Percentiles rank a stretch among this genome's conserved stretches.
Conservation (phyloP, 2,113 vertebrate species). For the Crocuta crocuta region DNA sequence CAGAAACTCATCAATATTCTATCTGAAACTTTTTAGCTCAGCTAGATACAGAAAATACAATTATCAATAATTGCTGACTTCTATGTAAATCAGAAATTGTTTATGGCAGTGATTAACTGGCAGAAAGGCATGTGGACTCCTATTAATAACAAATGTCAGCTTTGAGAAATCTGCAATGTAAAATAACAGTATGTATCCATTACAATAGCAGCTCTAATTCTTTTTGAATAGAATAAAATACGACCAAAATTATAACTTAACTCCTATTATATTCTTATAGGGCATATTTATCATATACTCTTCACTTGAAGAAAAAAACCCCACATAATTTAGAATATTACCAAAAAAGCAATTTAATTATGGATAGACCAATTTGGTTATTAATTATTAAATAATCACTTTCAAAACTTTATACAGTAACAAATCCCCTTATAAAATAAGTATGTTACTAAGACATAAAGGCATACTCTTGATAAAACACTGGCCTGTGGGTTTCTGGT, state of each 20-base stretch:
- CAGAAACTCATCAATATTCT: not conserved
- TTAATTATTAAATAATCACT: constrained; percentile 18
- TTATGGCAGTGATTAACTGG: constrained; percentile 38
- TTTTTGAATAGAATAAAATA: constrained; percentile 49
- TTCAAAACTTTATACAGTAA: not conserved
- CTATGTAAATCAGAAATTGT: constrained; percentile 47
- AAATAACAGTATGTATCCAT: not conserved
- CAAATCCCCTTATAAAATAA: not conserved
- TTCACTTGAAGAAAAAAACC: constrained; percentile 3
- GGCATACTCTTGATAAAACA: not conserved
- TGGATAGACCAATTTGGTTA: not conserved
- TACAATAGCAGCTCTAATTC: constrained; percentile 22
- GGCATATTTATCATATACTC: not conserved
- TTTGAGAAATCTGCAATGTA: not conserved
- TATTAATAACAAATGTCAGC: constrained; percentile 16
- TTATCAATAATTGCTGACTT: constrained; percentile 39
- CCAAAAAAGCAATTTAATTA: not conserved
- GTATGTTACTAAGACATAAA: not conserved
- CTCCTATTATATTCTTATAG: constrained; percentile 1
- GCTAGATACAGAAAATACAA: not conserved
- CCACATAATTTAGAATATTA: not conserved
- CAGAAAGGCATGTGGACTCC: not conserved
- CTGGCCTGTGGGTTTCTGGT: not conserved
- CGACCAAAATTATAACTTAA: constrained; percentile 29
- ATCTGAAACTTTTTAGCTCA: constrained; percentile 21